Conservation (phyloP, 2,888 invertebrate genomes). For the Gibbula magus region DNA sequence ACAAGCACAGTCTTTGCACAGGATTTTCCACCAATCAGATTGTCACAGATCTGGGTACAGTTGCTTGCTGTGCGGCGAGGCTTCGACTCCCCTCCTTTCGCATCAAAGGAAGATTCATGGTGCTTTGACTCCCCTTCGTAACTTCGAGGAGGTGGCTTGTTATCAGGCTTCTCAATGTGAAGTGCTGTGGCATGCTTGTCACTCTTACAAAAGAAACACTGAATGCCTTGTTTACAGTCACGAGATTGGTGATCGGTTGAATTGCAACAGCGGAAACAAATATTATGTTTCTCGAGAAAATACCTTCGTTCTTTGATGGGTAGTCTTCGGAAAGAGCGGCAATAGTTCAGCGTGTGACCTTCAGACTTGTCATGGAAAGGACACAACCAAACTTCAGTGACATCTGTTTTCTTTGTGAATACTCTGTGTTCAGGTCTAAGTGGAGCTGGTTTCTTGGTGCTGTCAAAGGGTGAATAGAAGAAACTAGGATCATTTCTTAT, state of each 20-base stretch:
- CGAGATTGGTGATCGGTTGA: slow-evolving; percentile 27
- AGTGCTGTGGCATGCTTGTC: slow-evolving; percentile 31
- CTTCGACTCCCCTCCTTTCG: neutral
- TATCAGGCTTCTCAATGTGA: slow-evolving; percentile 14
- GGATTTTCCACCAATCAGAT: slow-evolving; percentile 21
- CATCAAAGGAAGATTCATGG: no score
- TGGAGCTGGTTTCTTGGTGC: no score
- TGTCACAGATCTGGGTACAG: slow-evolving; percentile 27
- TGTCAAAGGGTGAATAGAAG: no score
- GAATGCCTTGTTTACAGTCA: slow-evolving; percentile 27
- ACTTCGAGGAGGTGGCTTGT: neutral
- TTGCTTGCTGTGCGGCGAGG: neutral
- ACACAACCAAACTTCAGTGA: no score
- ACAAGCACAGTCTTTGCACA: slow-evolving; percentile 29
- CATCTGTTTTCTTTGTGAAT: no score
- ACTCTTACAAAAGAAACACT: slow-evolving; percentile 40
- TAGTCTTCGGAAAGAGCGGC: slow-evolving; percentile 26
- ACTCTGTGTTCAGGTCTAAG: no score
- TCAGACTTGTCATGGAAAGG: no score
- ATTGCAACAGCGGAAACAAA: slow-evolving; percentile 39
- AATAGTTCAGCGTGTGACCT: slow-evolving; percentile 31
- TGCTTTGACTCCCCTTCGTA: neutral
- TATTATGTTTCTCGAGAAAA: no score
- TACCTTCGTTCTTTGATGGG: no score
- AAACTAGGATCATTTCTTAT: no score